Base-by-base conservation (phyloP, 1,140 invertebrate genomes). In the Bombus soroeensis region DNA sequence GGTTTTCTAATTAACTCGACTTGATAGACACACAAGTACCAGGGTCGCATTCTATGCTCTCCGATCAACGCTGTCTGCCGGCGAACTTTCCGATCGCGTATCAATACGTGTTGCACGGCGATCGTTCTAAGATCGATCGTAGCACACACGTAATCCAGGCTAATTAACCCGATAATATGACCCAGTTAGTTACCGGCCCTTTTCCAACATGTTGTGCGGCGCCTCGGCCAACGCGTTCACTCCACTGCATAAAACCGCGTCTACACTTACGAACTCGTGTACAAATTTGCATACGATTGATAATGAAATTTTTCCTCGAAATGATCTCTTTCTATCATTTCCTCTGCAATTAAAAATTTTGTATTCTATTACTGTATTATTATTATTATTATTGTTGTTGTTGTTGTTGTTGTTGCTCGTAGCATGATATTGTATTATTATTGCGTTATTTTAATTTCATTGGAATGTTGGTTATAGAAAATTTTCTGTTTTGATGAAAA, bases 141-240 rank as follows among this genome's bases (percentile, higher is more conserved):
- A 85, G 81, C 84, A 70, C 82, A 79, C 81, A 84, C 83, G 88
- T 90, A 89, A 87, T 53, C 87, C 62, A 34, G 79, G 90, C 91
- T 93, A 92, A 93, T 93, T 93, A 91, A 91, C 92, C 89, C 74
- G 91, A 92, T 93, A 92, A 91, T 89, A 86, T 87, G 88, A 88
- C 90, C 86, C 53, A 91, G 87, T 88, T 91, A 76, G 47, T 15
- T 47, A 22, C 41, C 79, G 75, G 73, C 70, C 79, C 77, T 76
- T 88, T 86, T 59, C 43, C 47, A 86, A 53, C 39, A 72, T 76
- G 77, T 74, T 78, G 39, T 41, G 71, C 43, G 47, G 83, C 72
- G 68, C 68, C 80, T 81, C 64, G 83, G 39, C 37, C 71, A 59
- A 71, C 75, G 57, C 87, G 72, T 81, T 85, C 73, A 76, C 62